phyloP scores from a whole-genome alignment of 2,888 invertebrate species.

The Didymodactylos carnosus region DNA sequence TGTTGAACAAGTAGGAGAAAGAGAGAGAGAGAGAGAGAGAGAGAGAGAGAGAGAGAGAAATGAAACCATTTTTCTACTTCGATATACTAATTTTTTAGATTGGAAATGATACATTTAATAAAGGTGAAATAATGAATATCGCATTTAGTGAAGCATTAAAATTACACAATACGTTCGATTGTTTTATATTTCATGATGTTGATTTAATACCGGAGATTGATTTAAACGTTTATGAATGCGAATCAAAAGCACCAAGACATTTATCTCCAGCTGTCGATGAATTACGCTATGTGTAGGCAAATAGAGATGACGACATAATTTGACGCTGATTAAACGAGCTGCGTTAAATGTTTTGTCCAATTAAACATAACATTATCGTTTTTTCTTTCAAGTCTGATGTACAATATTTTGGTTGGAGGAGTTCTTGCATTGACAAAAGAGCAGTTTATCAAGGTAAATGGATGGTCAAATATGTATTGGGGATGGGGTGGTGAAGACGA shows the following conservation, averaged over 20 bases:
- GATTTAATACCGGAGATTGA: constrained; percentile 14
- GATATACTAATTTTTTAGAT: constrained; percentile 36
- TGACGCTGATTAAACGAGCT: no score
- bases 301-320: no score
- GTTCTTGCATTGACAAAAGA: constrained; percentile 4
- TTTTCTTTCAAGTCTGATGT: constrained; percentile 7
- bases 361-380: background rate
- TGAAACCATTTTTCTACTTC: constrained; percentile 6
- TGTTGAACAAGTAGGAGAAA: constrained; percentile 36
- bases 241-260: constrained; percentile 2
- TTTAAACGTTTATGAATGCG: constrained; percentile 10
- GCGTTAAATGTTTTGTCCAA: no score
- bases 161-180: constrained; percentile 41
- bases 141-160: constrained; percentile 76
- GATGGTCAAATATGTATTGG: constrained; percentile 13
- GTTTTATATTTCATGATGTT: constrained; percentile 15
- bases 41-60: background rate
- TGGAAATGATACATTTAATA: constrained; percentile 59
- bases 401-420: constrained; percentile 12
- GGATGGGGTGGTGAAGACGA: constrained; percentile 14
- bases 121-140: constrained; percentile 87
- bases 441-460: constrained; percentile 7
- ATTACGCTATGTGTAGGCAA: constrained; percentile 8
- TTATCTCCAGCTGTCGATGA: constrained; percentile 12
- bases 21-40: background rate